Percentiles rank a stretch among this genome's conserved stretches.
Evolutionary conservation across 2,888 invertebrate species (phyloP).

Genomic region (Chymomyza procnemis): DNA sequence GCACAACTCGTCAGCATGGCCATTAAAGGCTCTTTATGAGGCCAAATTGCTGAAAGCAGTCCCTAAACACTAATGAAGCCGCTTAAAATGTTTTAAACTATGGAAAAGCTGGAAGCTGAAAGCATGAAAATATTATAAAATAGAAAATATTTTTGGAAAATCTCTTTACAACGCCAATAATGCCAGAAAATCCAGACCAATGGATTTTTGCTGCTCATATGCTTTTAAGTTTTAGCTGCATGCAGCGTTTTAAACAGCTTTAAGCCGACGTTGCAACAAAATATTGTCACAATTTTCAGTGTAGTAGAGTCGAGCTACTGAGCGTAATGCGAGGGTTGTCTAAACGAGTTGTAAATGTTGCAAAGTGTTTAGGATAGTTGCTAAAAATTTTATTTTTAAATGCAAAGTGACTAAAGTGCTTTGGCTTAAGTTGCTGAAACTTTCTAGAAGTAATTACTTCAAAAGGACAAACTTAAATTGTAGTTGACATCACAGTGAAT

Average conservation of each 20-base stretch:
- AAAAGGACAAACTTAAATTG: no score
- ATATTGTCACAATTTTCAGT: constrained; percentile 70
- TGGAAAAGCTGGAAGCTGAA: neutral
- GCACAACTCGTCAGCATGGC: constrained; percentile 19
- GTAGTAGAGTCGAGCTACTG: constrained; percentile 10
- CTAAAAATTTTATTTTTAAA: no score
- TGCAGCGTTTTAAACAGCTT: constrained; percentile 27
- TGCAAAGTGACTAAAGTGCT: no score
- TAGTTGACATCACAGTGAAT: no score
- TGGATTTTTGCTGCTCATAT: constrained; percentile 25
- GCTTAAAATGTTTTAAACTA: neutral
- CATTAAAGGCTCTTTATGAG: constrained; percentile 29
- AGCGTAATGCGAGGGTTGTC: neutral
- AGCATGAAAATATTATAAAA: neutral
- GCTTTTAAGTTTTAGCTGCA: constrained; percentile 2
- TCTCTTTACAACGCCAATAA: neutral
- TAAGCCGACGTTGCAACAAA: constrained; percentile 25
- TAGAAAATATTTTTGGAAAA: no score
- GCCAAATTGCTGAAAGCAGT: neutral
- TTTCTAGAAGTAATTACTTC: no score
- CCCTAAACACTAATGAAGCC: neutral
- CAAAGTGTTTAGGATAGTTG: no score
- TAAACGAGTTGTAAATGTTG: neutral
- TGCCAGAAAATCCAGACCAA: constrained; percentile 34
- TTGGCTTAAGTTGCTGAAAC: no score